Base-by-base conservation (phyloP, 2,113 vertebrate species). In the Cygnus atratus region DNA sequence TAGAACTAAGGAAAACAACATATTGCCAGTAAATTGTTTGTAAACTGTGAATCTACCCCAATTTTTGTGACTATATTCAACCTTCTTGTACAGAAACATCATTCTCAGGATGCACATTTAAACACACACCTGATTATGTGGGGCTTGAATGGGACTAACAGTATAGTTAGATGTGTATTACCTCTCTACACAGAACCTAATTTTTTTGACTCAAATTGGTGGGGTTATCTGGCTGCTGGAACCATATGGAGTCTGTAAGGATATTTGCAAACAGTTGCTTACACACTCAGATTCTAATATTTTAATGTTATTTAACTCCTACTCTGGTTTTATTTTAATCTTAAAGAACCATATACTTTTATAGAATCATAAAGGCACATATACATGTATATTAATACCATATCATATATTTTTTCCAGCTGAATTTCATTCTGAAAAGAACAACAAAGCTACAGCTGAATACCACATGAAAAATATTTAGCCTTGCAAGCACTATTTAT, bases 391-490 rank as follows among this genome's bases (percentile, higher is more conserved):
- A 87, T 84, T 82, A 92, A 76, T 92, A 72, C 22, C 0, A 0
- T 57, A 84, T 55, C 12, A 52, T 66, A 33, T 43, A 35, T 41
- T 93, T 84, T 92, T 87, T 48, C 57, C 66, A 80, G 31, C 8
- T 85, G 62, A 91, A 66, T 70, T 95, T 82, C 62, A 84, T 63
- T 86, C 57, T 89, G 73, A 73, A 79, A 83, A 89, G 75, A 52
- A 50, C 0, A n/a, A 88, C 31, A 91, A 95, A 95, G 77, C 19
- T 74, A 52, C 91, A 93, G 73, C 79, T 96, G 88, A 97, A 91
- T 92, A 44, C 91, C 79, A 95, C 84, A 91, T 80, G 76, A 96
- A 91, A 95, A 91, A 91, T 82, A 92, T 91, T 95, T 96, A 95
- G 92, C 75, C 70, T 90, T 96, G 73, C 44, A 83, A 97, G 71